Evolutionary conservation across 2,113 vertebrate genomes (phyloP), one percentile per base, ranked within the genome.

Genomic region (Gymnocephalus cernua): DNA sequence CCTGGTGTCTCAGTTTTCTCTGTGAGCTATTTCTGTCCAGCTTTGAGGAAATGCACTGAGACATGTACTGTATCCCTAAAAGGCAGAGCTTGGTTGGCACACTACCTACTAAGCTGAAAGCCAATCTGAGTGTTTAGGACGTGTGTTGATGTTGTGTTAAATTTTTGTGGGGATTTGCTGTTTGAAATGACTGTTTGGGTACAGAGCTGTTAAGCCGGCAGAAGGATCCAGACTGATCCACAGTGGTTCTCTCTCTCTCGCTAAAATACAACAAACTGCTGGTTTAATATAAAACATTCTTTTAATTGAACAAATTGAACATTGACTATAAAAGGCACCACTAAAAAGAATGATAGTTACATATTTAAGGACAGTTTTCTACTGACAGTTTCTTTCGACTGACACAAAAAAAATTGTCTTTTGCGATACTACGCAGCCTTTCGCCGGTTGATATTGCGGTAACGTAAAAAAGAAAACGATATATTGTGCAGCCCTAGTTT

Each of bases 151-250:
- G 48, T 73, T 59, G 89, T 61, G 76, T 79, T 78, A 71, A 77
- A 75, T 83, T 25, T 76, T 38, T 38, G 32, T 10, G 38, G 38
- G 69, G 80, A 82, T 83, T 79, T 82, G 74, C 53, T 67, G 51
- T 62, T 72, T 70, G 47, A 76, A 74, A 74, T 57, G 35, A 83
- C 59, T 74, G 84, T 80, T 83, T 84, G 75, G 79, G 71, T 53
- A 48, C 71, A 84, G 74, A 80, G 77, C 51, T 63, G 61, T 53
- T 27, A 67, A 67, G 82, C 77, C 66, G 74, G 85, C 62, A 84
- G 89, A 91, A 85, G 80, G 73, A 62, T 88, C 86, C 53, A 78
- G 91, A 90, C 66, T 47, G 50, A 84, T 92, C 84, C 76, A 88
- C 71, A 83, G 71, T 35, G 56, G 44, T 61, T 61, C 63, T 83